Percentiles rank a stretch among this genome's conserved stretches.
phyloP scores from a whole-genome alignment of 2,113 vertebrate species.

The Panthera uncia region DNA sequence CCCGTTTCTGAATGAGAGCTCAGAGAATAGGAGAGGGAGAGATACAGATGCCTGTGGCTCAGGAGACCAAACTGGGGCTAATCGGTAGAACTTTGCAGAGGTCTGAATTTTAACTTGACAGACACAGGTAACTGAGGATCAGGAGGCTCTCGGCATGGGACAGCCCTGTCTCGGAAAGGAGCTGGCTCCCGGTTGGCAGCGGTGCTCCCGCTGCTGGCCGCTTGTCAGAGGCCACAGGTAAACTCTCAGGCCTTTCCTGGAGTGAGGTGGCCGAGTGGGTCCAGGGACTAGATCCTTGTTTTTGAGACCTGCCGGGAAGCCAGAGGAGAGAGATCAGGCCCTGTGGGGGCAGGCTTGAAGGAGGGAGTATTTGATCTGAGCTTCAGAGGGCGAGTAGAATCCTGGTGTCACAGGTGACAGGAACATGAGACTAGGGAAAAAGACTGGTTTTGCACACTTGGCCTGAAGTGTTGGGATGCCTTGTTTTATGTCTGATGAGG shows the following conservation, averaged over 20 bases:
- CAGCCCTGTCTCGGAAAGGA: neutral
- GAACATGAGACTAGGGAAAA: neutral
- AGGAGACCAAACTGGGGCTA: neutral
- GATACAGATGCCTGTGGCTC: neutral
- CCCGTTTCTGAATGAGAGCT: neutral
- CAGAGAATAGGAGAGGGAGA: neutral
- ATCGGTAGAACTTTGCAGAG: neutral
- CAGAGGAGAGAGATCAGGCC: neutral
- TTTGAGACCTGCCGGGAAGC: neutral
- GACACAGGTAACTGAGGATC: neutral
- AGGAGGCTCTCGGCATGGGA: neutral
- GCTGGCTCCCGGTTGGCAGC: neutral
- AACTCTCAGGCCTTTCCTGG: neutral
- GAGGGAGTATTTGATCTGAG: neutral
- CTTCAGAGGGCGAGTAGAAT: neutral
- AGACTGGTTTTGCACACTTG: neutral
- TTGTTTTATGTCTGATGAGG: neutral
- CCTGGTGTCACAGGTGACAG: accelerated
- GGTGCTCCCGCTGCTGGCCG: neutral
- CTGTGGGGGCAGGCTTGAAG: neutral
- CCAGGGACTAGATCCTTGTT: neutral
- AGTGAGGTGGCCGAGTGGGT: neutral
- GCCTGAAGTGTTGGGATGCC: no score
- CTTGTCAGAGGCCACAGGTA: neutral
- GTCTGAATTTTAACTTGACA: neutral